These are phyloP conservation scores for Rhinopithecus roxellana DNA, from an alignment of 2,113 vertebrate genomes.

Conservation along the genomic window DNA sequence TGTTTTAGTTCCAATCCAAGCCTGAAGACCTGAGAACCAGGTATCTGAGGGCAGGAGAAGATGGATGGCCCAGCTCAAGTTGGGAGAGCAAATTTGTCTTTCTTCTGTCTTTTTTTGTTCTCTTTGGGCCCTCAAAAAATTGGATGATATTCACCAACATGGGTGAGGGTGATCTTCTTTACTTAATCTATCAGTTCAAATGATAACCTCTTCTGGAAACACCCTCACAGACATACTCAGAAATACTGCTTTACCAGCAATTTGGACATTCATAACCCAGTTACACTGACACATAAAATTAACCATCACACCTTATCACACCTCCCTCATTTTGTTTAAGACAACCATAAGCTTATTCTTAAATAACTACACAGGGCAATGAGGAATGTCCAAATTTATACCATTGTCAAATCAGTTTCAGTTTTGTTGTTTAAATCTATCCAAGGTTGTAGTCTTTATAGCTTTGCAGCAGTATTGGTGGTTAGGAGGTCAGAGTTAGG, in stretches of 20 bases:
- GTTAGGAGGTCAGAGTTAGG: background rate
- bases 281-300: background rate
- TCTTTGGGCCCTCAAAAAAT: background rate
- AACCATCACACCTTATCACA: background rate
- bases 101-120: background rate
- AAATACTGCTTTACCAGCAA: background rate
- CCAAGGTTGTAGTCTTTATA: background rate
- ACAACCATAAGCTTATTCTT: background rate
- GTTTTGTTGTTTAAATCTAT: background rate
- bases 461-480: background rate
- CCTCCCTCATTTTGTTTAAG: background rate
- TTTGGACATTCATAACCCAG: background rate
- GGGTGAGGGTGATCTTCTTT: background rate
- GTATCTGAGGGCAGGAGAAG: background rate
- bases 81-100: background rate
- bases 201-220: background rate
- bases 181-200: background rate
- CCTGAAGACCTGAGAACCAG: background rate
- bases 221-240: background rate
- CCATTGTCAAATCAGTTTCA: background rate
- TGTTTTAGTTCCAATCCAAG: background rate
- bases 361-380: background rate
- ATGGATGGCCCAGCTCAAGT: background rate
- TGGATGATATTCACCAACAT: background rate
- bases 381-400: background rate